phyloP scores from a whole-genome alignment of 2,113 vertebrate species.

The Gymnogyps californianus region DNA sequence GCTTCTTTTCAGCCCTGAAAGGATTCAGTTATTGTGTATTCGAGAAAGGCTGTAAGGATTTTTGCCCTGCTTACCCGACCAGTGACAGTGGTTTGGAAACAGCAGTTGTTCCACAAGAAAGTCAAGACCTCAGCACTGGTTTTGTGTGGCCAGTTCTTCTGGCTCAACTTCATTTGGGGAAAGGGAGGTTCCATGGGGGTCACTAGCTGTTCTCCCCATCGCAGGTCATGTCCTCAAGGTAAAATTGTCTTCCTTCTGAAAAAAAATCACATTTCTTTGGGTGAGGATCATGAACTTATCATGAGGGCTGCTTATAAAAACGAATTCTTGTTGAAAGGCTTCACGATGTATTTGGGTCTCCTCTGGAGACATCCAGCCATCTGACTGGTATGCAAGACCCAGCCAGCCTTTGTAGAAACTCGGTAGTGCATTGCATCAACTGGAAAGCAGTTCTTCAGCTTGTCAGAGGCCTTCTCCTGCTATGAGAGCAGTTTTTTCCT shows the following conservation, averaged over 20 bases:
- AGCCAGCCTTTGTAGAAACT: not conserved
- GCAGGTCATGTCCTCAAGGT: not conserved
- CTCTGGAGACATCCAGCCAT: not conserved
- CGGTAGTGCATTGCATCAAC: not conserved
- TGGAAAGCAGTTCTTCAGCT: not conserved
- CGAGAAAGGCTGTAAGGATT: not conserved
- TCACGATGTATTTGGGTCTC: not conserved
- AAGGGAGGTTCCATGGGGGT: not conserved
- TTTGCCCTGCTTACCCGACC: not conserved
- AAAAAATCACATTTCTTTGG: not conserved
- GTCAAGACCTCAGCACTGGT: not conserved
- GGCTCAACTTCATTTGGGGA: not conserved
- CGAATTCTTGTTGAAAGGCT: not conserved
- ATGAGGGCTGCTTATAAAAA: not conserved
- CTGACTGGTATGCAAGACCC: not conserved
- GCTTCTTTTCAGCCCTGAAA: not conserved
- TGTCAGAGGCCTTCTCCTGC: not conserved
- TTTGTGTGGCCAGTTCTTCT: not conserved
- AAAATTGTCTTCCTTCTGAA: not conserved
- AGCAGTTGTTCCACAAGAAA: not conserved
- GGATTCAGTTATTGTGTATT: not conserved
- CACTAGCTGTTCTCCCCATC: not conserved
- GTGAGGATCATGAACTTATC: fast-evolving
- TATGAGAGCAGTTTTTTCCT: not conserved
- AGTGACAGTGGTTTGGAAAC: not conserved